A percentile compares a stretch with the other conserved stretches of the same genome.
Conservation (phyloP, 2,888 invertebrate genomes). For the Morpho deidamia region DNA sequence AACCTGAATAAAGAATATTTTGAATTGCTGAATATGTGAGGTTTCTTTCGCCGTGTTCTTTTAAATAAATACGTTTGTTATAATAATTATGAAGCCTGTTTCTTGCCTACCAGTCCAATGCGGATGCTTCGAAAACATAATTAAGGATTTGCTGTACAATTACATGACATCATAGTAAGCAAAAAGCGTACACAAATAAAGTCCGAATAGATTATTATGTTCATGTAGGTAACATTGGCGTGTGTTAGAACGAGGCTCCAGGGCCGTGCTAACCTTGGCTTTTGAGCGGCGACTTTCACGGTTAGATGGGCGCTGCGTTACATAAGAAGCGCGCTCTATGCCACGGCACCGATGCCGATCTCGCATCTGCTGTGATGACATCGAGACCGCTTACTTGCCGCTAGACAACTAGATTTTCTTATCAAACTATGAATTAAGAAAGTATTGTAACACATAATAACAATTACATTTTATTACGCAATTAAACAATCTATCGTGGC, state of each 20-base stretch:
- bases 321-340: constrained; percentile 63
- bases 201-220: constrained; percentile 41
- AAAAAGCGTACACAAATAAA: constrained; percentile 53
- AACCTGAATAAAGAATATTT: no score
- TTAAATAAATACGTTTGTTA: no score
- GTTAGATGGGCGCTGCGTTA: constrained; percentile 69
- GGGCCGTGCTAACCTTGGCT: constrained; percentile 75
- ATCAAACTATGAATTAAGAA: constrained; percentile 34
- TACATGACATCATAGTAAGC: constrained; percentile 61
- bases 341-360: constrained; percentile 36
- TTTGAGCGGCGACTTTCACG: constrained; percentile 78
- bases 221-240: constrained; percentile 59
- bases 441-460: constrained; percentile 16
- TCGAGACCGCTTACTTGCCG: constrained; percentile 51
- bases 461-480: constrained; percentile 14
- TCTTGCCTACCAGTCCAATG: background rate
- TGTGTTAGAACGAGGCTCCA: constrained; percentile 56
- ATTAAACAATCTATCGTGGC: constrained; percentile 6
- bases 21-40: no score
- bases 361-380: constrained; percentile 64
- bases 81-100: background rate
- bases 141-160: constrained; percentile 44
- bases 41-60: no score
- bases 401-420: constrained; percentile 48
- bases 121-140: constrained; percentile 15